These are phyloP conservation scores for Natrix natrix DNA, from an alignment of 2,797 vertebrate genomes.

Conservation along the genomic window DNA sequence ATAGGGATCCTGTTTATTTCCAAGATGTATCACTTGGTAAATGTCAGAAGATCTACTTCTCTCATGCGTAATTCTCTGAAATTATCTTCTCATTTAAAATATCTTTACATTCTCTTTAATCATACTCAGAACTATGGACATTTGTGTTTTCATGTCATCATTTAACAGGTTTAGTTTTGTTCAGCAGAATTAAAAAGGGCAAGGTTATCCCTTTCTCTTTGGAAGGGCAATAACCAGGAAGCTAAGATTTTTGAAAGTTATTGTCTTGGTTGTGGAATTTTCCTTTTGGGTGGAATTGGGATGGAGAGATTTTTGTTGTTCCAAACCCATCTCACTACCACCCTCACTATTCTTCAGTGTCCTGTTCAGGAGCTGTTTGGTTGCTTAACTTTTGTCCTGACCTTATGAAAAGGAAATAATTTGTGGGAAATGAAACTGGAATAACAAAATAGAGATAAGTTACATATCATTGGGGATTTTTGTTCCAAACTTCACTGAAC, in stretches of 20 bases:
- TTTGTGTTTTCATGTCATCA: neutral
- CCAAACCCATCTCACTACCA: neutral
- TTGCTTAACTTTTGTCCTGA: slow-evolving; percentile 14
- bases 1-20: neutral
- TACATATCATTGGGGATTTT: neutral
- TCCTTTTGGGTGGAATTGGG: slow-evolving; percentile 59
- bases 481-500: neutral
- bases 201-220: neutral
- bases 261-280: neutral
- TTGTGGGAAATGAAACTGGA: slow-evolving; percentile 57
- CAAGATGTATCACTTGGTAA: neutral
- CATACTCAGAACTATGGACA: neutral
- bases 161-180: neutral
- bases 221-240: neutral
- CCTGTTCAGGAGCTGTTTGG: neutral
- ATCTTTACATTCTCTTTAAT: neutral
- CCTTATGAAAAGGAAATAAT: slow-evolving; percentile 65
- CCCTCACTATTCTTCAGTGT: neutral
- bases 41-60: neutral
- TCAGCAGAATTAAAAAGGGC: neutral
- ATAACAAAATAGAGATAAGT: slow-evolving; percentile 48
- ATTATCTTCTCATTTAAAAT: neutral
- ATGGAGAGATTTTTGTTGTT: slow-evolving; percentile 50
- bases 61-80: neutral
- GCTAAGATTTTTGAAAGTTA: neutral